These are phyloP conservation scores for Epiperipatus broadwayi DNA, from an alignment of 2,888 invertebrate species.

Conservation along the genomic window DNA sequence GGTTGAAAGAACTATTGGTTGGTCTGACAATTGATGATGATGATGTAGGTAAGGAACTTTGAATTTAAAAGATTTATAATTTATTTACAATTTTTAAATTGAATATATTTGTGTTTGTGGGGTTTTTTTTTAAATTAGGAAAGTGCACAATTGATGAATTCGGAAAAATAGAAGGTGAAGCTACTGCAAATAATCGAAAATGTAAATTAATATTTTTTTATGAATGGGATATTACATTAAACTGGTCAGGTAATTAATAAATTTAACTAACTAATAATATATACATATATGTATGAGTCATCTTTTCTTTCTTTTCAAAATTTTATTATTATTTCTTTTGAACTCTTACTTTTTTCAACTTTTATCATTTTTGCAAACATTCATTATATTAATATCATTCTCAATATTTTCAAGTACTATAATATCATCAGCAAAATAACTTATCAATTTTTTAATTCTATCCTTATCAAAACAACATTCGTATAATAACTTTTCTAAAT, in stretches of 20 bases:
- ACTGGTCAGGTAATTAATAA: slow-evolving; percentile 51
- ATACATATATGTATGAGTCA: background rate
- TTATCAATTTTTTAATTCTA: too few relatives aligned
- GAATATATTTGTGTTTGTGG: too few relatives aligned
- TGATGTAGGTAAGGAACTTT: slow-evolving; percentile 35
- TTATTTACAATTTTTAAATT: slow-evolving; percentile 24
- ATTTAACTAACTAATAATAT: background rate
- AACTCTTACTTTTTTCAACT: too few relatives aligned
- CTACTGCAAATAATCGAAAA: slow-evolving; percentile 91
- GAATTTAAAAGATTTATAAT: slow-evolving; percentile 41
- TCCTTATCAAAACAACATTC: too few relatives aligned
- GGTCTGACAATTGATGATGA: slow-evolving; percentile 45
- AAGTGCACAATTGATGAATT: slow-evolving; percentile 54
- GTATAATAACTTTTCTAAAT: too few relatives aligned
- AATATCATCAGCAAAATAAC: too few relatives aligned
- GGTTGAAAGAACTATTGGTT: slow-evolving; percentile 56
- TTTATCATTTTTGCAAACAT: too few relatives aligned
- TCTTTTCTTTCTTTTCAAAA: background rate
- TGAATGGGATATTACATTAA: slow-evolving; percentile 80
- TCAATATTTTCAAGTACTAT: too few relatives aligned
- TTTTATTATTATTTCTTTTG: background rate
- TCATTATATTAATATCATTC: too few relatives aligned
- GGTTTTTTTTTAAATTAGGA: slow-evolving; percentile 21
- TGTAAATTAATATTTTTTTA: slow-evolving; percentile 98
- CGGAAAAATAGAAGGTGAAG: slow-evolving; percentile 79